Percentiles rank a stretch among this genome's conserved stretches.
Conservation (phyloP, 2,113 vertebrate species). For the Dolichallabes microphthalmus region DNA sequence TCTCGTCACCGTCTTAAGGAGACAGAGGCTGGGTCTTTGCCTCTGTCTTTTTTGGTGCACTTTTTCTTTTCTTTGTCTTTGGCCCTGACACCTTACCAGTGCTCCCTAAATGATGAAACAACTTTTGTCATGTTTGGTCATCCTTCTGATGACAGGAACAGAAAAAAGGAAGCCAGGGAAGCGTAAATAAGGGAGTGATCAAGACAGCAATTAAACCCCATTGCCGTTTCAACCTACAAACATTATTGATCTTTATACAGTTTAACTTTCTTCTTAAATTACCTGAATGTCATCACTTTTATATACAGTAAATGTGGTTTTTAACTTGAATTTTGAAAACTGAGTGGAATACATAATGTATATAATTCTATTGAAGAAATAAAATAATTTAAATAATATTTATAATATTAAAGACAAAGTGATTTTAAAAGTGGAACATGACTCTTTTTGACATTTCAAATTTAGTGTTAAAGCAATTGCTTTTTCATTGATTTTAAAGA, state of each 20-base stretch:
- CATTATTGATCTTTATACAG: neutral
- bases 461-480: no score
- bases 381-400: no score
- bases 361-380: neutral
- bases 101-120: neutral
- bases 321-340: neutral
- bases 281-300: neutral
- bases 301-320: constrained; percentile 30
- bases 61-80: no score
- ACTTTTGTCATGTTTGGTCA: neutral
- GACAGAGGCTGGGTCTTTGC: no score
- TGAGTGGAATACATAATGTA: neutral
- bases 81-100: no score
- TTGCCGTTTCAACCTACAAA: no score
- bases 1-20: no score
- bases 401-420: no score
- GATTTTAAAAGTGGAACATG: no score
- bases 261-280: neutral
- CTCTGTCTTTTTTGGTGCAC: no score
- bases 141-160: neutral
- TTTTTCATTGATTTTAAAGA: no score
- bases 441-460: no score
- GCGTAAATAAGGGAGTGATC: neutral
- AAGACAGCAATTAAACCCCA: neutral
- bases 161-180: neutral